Conservation (phyloP, 35 echinoderm and acorn worm species). For the Stichopus chloronotus region DNA sequence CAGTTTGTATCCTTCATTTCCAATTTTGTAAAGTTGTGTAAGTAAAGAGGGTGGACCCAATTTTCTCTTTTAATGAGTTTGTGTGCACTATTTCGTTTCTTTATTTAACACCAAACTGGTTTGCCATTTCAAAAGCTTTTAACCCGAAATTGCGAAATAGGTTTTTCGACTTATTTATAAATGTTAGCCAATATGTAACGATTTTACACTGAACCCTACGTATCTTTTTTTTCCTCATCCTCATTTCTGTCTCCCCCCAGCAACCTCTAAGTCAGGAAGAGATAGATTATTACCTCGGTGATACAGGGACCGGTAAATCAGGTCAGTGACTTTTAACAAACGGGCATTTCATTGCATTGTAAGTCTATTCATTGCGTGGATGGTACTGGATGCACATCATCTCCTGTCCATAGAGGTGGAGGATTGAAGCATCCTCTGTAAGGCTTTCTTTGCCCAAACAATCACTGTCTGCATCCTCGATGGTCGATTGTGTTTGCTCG, state of each 20-base stretch:
- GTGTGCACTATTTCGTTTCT: too few species aligned
- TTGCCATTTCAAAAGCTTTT: too few species aligned
- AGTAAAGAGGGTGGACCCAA: too few species aligned
- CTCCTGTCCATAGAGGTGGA: background rate
- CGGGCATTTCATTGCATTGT: background rate
- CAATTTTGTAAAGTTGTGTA: too few species aligned
- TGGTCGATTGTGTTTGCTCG: background rate
- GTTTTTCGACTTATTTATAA: too few species aligned
- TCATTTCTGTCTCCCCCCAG: background rate
- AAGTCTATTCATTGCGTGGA: background rate
- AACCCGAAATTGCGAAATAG: too few species aligned
- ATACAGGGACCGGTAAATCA: background rate
- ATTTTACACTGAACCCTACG: background rate
- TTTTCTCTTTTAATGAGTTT: too few species aligned
- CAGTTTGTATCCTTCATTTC: too few species aligned
- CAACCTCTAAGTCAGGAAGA: slow-evolving; percentile 6
- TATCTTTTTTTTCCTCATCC: background rate
- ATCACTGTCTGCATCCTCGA: background rate
- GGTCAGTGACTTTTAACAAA: slow-evolving; percentile 19
- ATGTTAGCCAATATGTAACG: too few species aligned
- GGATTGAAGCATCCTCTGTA: background rate
- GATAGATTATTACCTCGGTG: background rate
- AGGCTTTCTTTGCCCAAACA: background rate
- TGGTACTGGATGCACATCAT: background rate
- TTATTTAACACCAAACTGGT: too few species aligned